Conservation (phyloP, 2,113 vertebrate species). For the Noturus placidus region DNA sequence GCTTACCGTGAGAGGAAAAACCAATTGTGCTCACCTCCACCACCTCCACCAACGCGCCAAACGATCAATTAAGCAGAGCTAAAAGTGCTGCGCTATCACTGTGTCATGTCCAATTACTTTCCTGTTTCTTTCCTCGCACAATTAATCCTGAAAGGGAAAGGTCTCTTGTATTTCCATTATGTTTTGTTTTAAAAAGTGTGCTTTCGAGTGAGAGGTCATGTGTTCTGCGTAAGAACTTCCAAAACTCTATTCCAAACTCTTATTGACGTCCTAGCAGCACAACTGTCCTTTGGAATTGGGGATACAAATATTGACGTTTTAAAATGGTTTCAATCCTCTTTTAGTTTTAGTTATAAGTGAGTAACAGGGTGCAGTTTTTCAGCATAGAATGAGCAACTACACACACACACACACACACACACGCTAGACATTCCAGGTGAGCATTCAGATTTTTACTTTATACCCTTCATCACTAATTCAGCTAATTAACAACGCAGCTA, state of each 20-base stretch:
- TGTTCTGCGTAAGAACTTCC: not conserved
- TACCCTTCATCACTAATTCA: not conserved
- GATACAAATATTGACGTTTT: not conserved
- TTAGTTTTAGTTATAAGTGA: not conserved
- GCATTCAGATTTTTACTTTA: not conserved
- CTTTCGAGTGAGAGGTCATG: not conserved
- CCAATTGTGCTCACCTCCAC: conserved; percentile 24
- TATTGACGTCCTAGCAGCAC: not conserved
- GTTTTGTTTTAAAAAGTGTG: not conserved
- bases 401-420: too few relatives aligned
- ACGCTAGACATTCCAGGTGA: not conserved
- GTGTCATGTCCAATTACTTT: conserved; percentile 53
- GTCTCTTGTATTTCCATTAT: not conserved
- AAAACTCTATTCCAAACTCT: not conserved
- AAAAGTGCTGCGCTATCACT: conserved; percentile 50
- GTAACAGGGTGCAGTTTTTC: not conserved
- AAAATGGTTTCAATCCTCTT: not conserved
- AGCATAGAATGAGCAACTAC: not conserved
- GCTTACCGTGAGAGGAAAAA: conserved; percentile 39
- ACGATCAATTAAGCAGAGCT: conserved; percentile 46
- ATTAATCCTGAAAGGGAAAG: conserved; percentile 21
- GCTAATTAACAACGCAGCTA: not conserved
- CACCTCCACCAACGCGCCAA: not conserved
- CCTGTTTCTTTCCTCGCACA: conserved; percentile 28
- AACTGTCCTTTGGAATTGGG: not conserved